Evolutionary conservation across 2,888 invertebrate genomes (phyloP).

Genomic region (Acronicta aceris): DNA sequence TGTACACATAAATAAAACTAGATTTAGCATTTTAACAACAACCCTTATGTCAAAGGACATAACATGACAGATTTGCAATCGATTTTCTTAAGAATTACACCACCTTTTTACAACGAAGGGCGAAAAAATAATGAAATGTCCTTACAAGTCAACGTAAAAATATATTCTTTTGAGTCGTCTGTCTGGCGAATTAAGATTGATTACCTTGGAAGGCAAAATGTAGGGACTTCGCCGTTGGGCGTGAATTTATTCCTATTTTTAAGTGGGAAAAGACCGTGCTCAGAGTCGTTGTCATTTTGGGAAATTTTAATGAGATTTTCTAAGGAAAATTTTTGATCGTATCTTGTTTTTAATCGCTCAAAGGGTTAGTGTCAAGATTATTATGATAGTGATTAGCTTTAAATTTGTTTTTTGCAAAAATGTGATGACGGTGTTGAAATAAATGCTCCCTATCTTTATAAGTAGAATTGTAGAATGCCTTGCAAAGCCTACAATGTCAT

Average conservation of each 20-base stretch:
- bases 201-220: conserved; percentile 46
- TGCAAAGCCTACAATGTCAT: too few relatives aligned
- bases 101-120: conserved; percentile 38
- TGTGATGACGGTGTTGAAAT: neutral
- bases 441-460: neutral
- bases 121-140: conserved; percentile 67
- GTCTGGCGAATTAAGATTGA: conserved; percentile 79
- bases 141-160: conserved; percentile 65
- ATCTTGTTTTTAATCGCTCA: conserved; percentile 50
- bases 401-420: conserved; percentile 22
- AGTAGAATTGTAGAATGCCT: neutral
- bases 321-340: conserved; percentile 35
- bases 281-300: conserved; percentile 49
- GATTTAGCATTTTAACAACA: conserved; percentile 46
- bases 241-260: conserved; percentile 63
- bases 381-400: conserved; percentile 36
- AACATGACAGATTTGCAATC: conserved; percentile 46
- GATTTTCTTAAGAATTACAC: conserved; percentile 42
- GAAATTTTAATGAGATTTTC: conserved; percentile 53
- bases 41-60: conserved; percentile 38
- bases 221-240: conserved; percentile 51
- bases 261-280: conserved; percentile 48
- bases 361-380: conserved; percentile 42
- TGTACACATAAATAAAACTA: too few relatives aligned
- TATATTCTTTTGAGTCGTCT: conserved; percentile 74